These are phyloP conservation scores for Aspidapion aeneum DNA, from an alignment of 2,888 invertebrate genomes.

Conservation along the genomic window DNA sequence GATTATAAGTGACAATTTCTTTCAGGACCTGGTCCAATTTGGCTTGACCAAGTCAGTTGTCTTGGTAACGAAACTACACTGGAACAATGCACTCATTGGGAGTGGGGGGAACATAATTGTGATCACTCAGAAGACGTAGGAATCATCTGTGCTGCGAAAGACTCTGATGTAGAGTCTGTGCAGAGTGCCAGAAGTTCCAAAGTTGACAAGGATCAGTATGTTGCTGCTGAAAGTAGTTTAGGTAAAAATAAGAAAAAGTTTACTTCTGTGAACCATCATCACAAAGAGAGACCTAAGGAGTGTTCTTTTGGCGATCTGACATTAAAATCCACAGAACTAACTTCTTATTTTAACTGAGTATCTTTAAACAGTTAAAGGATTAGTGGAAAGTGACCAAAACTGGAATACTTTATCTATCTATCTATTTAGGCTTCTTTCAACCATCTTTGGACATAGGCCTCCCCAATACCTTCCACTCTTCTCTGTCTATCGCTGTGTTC, in stretches of 20 bases:
- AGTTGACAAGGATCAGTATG: neutral
- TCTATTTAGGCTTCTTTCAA: too few species aligned
- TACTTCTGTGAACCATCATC: too few species aligned
- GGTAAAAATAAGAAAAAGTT: neutral
- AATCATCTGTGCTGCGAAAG: conserved; percentile 47
- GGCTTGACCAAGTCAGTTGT: conserved; percentile 69
- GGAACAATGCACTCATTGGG: conserved; percentile 60
- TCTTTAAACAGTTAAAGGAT: too few species aligned
- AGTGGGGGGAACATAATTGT: conserved; percentile 70
- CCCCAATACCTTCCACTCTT: too few species aligned
- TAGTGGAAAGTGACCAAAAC: too few species aligned
- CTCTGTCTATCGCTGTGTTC: too few species aligned
- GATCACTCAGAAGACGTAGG: conserved; percentile 68
- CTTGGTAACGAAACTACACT: conserved; percentile 62
- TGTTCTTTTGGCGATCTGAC: neutral
- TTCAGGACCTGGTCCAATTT: conserved; percentile 60
- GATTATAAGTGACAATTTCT: too few species aligned
- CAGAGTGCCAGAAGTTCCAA: conserved; percentile 24
- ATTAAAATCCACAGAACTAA: neutral
- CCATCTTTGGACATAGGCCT: too few species aligned
- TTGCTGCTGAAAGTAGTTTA: neutral
- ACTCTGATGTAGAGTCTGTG: conserved; percentile 27
- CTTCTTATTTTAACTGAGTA: too few species aligned
- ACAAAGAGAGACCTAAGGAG: too few species aligned
- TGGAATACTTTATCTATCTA: too few species aligned